Base-by-base conservation (phyloP, 2,888 invertebrate species). In the Acanthosepion esculentum region DNA sequence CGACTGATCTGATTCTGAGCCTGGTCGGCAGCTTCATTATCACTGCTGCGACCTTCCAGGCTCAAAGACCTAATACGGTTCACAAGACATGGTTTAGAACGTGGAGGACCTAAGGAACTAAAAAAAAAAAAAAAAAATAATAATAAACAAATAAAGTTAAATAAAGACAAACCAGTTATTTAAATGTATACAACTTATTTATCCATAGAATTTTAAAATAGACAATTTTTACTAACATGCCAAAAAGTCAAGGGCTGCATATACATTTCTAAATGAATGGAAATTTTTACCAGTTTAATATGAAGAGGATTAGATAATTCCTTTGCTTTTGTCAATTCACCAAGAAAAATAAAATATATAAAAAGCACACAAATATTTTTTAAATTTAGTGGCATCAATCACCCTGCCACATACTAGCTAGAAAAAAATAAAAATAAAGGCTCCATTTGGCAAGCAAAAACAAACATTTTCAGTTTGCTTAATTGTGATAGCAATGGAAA, bases 11-110 rank as follows among this genome's bases (percentile, higher is more conserved):
- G 48, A 23, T 64, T 93, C 78, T 78, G 78, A 64, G 93, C 64
- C 55, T 33, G 94, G 48, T 96, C 96, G 48, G 96, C 96, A 94
- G 96, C 97, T 95, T 96, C 96, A 93, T 93, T 93, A 94, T 96
- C 96, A 95, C 96, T 96, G 59, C 96, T 96, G 29, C 96, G 95
- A 94, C 96, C 96, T 94, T 97, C 97, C 94, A 96, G 96, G 95
- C 96, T 96, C n/a, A 96, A 95, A 48, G 96, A 96, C 91, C 97
- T 95, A 0, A 96, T 96, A 50, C 96, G 95, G 94, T 97, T 97
- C 29, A 97, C 97, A 93, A 97, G 95, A 95, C 97, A 97, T 48
- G 97, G 97, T 95, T 97, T 97, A 15, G 96, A 96, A 94, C 96
- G 95, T 20, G 97, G 96, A 91, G 96, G 96, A 64, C 96, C 96